Conservation (phyloP, 2,113 vertebrate species). For the Recurvirostra avosetta region DNA sequence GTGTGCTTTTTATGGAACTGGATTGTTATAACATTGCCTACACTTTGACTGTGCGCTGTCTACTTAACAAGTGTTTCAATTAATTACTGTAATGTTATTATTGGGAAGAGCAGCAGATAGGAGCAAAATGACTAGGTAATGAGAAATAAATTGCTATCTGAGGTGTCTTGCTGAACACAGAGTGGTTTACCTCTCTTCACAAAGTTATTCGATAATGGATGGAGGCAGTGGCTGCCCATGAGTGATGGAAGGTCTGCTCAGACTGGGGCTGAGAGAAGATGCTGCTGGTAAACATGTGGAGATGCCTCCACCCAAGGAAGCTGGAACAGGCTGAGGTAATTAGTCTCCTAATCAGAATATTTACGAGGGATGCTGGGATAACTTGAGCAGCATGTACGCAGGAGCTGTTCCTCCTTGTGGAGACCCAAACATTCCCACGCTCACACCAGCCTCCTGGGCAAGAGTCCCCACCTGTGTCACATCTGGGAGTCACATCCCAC, state of each 20-base stretch:
- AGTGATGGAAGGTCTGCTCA: neutral
- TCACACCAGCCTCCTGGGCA: neutral
- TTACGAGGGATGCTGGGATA: neutral
- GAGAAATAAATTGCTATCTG: conserved; percentile 1
- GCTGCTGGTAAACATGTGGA: neutral
- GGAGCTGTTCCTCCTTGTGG: neutral
- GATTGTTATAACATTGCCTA: neutral
- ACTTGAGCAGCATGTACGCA: neutral
- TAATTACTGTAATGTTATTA: conserved; percentile 19
- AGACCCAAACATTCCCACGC: accelerated
- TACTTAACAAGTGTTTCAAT: conserved; percentile 1
- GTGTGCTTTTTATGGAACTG: neutral
- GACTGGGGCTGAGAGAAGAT: neutral
- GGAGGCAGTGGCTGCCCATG: neutral
- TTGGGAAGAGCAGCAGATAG: conserved; percentile 1
- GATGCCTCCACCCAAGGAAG: neutral
- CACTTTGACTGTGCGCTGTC: neutral
- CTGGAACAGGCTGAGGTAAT: neutral
- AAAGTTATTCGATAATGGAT: neutral
- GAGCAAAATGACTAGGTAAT: neutral
- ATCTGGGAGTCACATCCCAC: neutral
- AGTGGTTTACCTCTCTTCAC: neutral
- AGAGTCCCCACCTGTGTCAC: neutral
- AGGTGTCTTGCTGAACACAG: neutral
- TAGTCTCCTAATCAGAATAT: neutral